Base-by-base conservation (phyloP, 2,113 vertebrate species). In the Tupaia tana region DNA sequence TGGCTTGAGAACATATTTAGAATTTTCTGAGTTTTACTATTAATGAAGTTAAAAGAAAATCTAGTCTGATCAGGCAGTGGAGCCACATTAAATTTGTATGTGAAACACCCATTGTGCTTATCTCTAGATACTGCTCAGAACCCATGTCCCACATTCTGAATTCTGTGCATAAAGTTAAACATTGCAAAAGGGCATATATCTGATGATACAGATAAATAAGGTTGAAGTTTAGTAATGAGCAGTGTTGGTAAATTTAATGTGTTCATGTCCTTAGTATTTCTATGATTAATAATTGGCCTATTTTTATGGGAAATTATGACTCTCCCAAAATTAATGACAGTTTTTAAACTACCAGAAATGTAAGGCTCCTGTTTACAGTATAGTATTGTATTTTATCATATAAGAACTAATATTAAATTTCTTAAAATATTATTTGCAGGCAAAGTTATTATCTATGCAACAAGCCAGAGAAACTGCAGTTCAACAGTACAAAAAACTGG, bases 391-490 rank as follows among this genome's bases (percentile, higher is more conserved):
- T 90, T 90, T 88, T 67, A 92, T 89, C 7, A 74, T 66, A 64
- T 8, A 24, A 89, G 71, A 90, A 93, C 4, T 93, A 91, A 95
- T 95, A 70, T 9, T 90, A 14, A 91, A 64, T 81, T 95, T 95
- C 83, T 93, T 78, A 93, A 96, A 86, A 84, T 96, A 70, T 96
- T 15, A 58, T 90, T 97, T 97, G 22, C 98, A 99, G 98, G 98
- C 97, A 96, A 98, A 99, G 81, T 89, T 99, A 92, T 87, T 98
- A 87, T 94, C 97, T 71, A 97, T 98, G 95, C 98, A 97, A 93
- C 97, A 98, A 97, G 99, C 99, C 95, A 98, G 98, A 97, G 99
- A 99, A 95, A 95, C 96, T 25, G 98, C 98, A 85, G 88, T 99
- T 96, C 98, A 98, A 84, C 98, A 97, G 13, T 98, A 98, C 96